A percentile compares a stretch with the other conserved stretches of the same genome.
These are phyloP conservation scores for Dasypus novemcinctus DNA, from an alignment of 2,113 vertebrate genomes.

Conservation along the genomic window DNA sequence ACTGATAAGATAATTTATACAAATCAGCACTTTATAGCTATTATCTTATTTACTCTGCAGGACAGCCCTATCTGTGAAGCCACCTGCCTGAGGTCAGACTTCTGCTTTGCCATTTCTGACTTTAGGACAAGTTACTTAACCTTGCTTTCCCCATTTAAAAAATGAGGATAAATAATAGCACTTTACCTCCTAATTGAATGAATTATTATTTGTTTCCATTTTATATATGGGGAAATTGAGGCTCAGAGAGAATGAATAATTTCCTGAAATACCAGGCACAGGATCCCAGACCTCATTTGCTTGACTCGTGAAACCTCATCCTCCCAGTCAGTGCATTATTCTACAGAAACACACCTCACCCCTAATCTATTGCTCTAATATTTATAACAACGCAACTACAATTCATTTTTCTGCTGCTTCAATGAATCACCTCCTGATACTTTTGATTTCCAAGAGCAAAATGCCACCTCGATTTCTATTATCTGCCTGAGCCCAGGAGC, in stretches of 20 bases:
- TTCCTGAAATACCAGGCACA: not conserved
- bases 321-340: not conserved
- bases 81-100: not conserved
- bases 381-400: conserved; percentile 60
- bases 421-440: conserved; percentile 62
- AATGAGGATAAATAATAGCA: not conserved
- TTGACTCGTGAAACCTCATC: not conserved
- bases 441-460: conserved; percentile 71
- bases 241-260: conserved; percentile 24
- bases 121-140: no score
- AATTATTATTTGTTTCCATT: not conserved
- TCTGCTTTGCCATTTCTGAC: not conserved
- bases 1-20: not conserved
- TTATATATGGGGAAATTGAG: not conserved
- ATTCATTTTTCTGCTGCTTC: conserved; percentile 43
- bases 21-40: not conserved
- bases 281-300: not conserved
- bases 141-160: not conserved
- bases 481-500: conserved; percentile 42
- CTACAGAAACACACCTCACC: not conserved
- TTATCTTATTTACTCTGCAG: no score
- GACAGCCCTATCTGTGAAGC: not conserved
- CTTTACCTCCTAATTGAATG: not conserved
- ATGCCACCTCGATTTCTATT: conserved; percentile 59
- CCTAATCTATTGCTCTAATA: conserved; percentile 59